A percentile compares a stretch with the other conserved stretches of the same genome.
These are phyloP conservation scores for Luscinia megarhynchos DNA, from an alignment of 2,797 vertebrate genomes.

Conservation along the genomic window DNA sequence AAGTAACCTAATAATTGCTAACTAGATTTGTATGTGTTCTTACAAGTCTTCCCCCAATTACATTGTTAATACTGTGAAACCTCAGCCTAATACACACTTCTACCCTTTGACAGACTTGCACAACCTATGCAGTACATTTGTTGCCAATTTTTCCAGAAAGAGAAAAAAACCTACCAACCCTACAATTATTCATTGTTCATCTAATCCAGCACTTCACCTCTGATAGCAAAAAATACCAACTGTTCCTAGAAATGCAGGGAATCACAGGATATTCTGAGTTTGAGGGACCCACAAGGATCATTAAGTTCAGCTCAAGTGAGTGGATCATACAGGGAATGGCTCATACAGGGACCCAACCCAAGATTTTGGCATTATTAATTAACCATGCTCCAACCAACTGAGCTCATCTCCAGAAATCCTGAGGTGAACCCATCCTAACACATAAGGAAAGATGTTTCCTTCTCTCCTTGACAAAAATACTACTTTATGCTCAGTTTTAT, in stretches of 20 bases:
- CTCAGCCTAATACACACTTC: not conserved
- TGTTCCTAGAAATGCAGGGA: not conserved
- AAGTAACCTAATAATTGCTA: not conserved
- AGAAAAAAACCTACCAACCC: no score
- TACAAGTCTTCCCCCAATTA: not conserved
- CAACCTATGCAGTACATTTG: not conserved
- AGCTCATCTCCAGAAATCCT: not conserved
- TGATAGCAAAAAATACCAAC: not conserved
- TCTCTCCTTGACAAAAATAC: not conserved
- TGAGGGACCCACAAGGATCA: not conserved
- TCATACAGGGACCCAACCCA: accelerated
- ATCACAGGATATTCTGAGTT: not conserved
- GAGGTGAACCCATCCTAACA: not conserved
- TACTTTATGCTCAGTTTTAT: not conserved
- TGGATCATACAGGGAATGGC: accelerated
- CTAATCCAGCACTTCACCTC: not conserved
- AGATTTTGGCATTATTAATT: not conserved
- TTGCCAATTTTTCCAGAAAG: not conserved
- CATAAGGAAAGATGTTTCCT: not conserved
- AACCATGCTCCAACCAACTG: not conserved
- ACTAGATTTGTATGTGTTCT: not conserved
- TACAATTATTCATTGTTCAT: not conserved
- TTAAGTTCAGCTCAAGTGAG: accelerated
- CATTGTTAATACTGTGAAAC: not conserved
- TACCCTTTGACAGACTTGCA: not conserved